Evolutionary conservation across 2,888 invertebrate genomes (phyloP), one percentile per base, ranked within the genome.

Genomic region (Galerucella calmariensis): DNA sequence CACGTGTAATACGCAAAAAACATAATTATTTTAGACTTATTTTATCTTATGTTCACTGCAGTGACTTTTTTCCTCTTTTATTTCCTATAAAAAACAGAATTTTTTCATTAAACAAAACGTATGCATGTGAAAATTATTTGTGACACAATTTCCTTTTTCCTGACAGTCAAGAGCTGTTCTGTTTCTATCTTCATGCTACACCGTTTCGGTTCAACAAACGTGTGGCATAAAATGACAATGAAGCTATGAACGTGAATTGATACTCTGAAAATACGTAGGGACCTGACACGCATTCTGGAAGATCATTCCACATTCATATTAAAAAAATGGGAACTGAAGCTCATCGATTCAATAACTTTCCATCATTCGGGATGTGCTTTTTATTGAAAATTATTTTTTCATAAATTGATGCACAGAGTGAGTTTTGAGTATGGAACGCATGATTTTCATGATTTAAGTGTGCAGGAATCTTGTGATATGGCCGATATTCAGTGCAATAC

Each of bases 211-310:
- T 66, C 66, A 44, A 41, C 44, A 66, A 56, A 66, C 59, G 66
- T 35, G 72, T 59, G 66, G 59, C 66, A 48, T 58, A 14, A 72
- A 72, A 72, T 72, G 72, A 72, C 72, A 72, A 72, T 72, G 72
- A 72, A 62, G 69, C 69, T 20, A 44, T 62, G 46, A 24, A 27
- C 41, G 69, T 41, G 41, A 62, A 44, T 46, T 16, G 20, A 69
- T 70, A 63, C 62, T 62, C 14, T 62, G 14, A n/a, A 12, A 65
- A 46, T 16, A 46, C 44, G 63, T 44, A 44, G 20, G 10, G 44
- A 56, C 63, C 65, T 65, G 65, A 41, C 71, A 65, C 56, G 61
- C 63, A 65, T 65, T 46, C 46, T 20, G 20, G 46, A 65, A 65
- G 10, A 56, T 56, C 6, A 56, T 16, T 56, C 8, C 10, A 56